Percentiles rank a stretch among this genome's conserved stretches.
Conservation (phyloP, 2,113 vertebrate species). For the Phaetusa simplex region DNA sequence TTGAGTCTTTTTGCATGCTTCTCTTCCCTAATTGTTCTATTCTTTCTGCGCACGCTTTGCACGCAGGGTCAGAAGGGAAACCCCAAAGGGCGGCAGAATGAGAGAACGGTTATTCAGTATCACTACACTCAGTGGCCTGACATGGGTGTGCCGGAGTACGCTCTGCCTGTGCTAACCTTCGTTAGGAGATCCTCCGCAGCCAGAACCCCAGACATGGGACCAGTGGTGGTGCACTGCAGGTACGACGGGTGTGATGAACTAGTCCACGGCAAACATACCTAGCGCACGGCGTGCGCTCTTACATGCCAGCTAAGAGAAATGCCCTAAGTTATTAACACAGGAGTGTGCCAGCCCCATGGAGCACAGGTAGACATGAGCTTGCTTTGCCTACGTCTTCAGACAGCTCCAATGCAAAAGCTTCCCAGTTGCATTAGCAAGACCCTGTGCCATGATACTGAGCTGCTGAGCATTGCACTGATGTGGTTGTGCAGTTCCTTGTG, state of each 20-base stretch:
- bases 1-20: not conserved
- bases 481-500: not conserved
- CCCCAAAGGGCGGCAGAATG: conserved; percentile 88
- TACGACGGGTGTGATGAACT: conserved; percentile 14
- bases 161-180: conserved; percentile 95
- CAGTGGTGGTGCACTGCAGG: conserved; percentile 98
- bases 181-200: conserved; percentile 92
- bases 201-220: conserved; percentile 84
- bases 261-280: not conserved
- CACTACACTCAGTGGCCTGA: conserved; percentile 99
- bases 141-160: conserved; percentile 97
- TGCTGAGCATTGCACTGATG: not conserved
- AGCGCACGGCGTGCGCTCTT: not conserved
- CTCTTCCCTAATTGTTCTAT: not conserved
- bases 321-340: fast-evolving
- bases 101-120: conserved; percentile 89
- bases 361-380: not conserved
- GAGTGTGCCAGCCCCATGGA: not conserved
- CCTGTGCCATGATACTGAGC: not conserved
- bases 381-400: not conserved
- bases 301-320: not conserved
- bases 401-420: not conserved
- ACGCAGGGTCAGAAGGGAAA: conserved; percentile 88
- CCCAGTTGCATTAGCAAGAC: not conserved
- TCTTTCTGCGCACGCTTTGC: fast-evolving